Base-by-base conservation (phyloP, 2,797 vertebrate species). In the Acrossocheilus wenchowensis region DNA sequence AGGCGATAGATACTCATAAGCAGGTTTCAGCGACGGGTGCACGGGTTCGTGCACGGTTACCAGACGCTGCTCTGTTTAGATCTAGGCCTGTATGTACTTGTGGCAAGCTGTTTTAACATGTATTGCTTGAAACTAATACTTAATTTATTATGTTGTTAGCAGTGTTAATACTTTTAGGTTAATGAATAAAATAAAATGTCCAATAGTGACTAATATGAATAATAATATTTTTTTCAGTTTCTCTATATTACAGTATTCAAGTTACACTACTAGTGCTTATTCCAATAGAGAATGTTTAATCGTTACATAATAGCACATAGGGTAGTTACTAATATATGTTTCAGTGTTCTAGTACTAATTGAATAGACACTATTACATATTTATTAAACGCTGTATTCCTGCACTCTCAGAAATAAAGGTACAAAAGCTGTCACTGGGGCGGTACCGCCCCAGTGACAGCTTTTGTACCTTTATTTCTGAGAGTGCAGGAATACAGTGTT, bases 41-140 rank as follows among this genome's bases (percentile, higher is more conserved):
- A 72, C 62, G 10, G 74, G 66, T 81, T 41, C 50, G 48, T 71
- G 79, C 71, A 72, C 71, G 10, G 74, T 74, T 81, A 50, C 50
- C 62, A 88, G 52, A 68, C 74, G 62, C 71, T 45, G 52, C 83
- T 73, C 43, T 85, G 69, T 62, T 57, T 68, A 45, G 72, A 73
- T 78, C 30, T 81, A 86, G 84, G 84, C 84, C 84, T 81, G 78
- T 14, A 14, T 41, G 26, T 54, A 39, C 30, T 4, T 83, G 36
- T 83, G 81, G 81, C 81, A 83, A 83, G 81, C 81, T 39, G 36
- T 1, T 3, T 83, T 57, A 26, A 23, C 50, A 43, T 54, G 11
- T 41, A 73, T 12, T 21, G 50, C 34, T 41, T 54, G 9, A 72
- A 57, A 6, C 50, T 19, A 60, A 17, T n/a, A 64, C 19, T 7